Evolutionary conservation across 2,113 vertebrate species (phyloP).

Genomic region (Myiagra hebetior): DNA sequence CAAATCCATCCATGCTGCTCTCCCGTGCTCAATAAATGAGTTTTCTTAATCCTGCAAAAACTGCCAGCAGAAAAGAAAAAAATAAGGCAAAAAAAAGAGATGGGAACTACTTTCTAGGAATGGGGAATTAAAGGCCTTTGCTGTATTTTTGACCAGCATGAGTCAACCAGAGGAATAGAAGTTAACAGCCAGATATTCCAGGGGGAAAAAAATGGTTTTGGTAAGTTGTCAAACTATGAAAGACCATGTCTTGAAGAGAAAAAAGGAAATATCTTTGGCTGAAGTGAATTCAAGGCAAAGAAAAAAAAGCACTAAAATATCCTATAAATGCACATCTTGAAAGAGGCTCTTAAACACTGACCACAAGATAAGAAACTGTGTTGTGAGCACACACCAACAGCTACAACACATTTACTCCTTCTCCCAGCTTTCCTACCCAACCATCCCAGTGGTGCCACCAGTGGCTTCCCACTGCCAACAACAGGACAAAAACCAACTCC

Average conservation of each 20-base stretch:
- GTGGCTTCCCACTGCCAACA: background rate
- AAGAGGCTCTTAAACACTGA: background rate
- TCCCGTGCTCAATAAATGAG: background rate
- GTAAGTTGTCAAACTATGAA: background rate
- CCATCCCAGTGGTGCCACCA: background rate
- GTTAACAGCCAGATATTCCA: background rate
- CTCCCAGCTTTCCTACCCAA: background rate
- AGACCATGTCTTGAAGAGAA: background rate
- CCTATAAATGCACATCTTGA: background rate
- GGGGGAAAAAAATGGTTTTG: background rate
- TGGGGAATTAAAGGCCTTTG: background rate
- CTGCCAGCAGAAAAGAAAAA: background rate
- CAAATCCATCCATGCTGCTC: background rate
- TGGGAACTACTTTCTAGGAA: background rate
- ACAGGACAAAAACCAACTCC: background rate
- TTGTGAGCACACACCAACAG: background rate
- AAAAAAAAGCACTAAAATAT: background rate
- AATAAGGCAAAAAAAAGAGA: background rate
- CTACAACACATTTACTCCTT: background rate
- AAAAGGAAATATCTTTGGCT: background rate
- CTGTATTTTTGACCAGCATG: background rate
- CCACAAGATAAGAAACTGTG: background rate
- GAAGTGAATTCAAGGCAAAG: background rate
- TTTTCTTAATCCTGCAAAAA: background rate
- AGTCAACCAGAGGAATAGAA: background rate